A percentile compares a stretch with the other conserved stretches of the same genome.
Conservation (phyloP, 1,140 invertebrate genomes). For the Hyphantria cunea region DNA sequence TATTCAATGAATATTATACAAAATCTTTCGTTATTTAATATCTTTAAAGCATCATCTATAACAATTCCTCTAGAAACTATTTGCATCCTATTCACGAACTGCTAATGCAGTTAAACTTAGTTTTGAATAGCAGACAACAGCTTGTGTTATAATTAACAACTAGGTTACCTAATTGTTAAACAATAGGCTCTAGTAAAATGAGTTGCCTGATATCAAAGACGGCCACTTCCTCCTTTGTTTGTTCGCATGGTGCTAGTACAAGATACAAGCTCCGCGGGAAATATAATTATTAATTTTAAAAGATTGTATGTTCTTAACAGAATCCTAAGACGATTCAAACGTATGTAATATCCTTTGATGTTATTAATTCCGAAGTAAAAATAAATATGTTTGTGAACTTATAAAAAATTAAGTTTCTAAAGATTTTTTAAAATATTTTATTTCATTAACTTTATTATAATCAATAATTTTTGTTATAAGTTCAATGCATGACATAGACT, state of each 20-base stretch:
- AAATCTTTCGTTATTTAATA: too few relatives aligned
- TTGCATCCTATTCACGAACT: conserved; percentile 9
- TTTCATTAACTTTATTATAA: too few relatives aligned
- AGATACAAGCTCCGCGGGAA: not conserved
- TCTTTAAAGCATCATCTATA: not conserved
- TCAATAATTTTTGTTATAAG: too few relatives aligned
- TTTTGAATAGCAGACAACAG: conserved; percentile 10
- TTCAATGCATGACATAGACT: too few relatives aligned
- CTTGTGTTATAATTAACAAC: conserved; percentile 14
- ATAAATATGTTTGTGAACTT: too few relatives aligned
- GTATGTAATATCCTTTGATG: too few relatives aligned
- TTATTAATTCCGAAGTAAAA: too few relatives aligned
- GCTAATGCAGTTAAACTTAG: conserved; percentile 14
- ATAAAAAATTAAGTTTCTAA: too few relatives aligned
- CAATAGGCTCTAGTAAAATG: conserved; percentile 15
- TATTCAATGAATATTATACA: too few relatives aligned
- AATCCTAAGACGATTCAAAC: too few relatives aligned
- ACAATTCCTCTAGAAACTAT: conserved; percentile 7
- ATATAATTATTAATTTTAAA: not conserved
- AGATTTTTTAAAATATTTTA: too few relatives aligned
- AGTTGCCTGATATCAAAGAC: conserved; percentile 21
- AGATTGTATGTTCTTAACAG: too few relatives aligned
- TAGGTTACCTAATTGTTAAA: conserved; percentile 25
- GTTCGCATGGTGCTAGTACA: not conserved
- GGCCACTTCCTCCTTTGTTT: conserved; percentile 10